Base-by-base conservation (phyloP, 1,140 invertebrate species). In the Chelonus insularis region DNA sequence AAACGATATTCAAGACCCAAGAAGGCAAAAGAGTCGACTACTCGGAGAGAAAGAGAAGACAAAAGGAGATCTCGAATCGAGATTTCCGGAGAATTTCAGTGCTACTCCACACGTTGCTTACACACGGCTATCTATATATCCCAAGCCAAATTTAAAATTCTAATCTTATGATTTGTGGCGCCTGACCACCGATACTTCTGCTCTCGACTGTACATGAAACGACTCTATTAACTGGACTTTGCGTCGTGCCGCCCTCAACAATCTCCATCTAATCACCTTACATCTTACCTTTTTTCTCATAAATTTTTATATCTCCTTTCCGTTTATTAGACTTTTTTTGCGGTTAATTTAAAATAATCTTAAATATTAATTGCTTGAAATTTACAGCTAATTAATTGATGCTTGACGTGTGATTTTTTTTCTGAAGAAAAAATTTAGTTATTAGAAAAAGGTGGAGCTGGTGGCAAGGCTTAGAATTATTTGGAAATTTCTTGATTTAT, bases 151-250 rank as follows among this genome's bases (percentile, higher is more conserved):
- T 81, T 80, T 80, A 77, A 81, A 79, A 79, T 81, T 79, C 78
- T 79, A 80, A 80, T 79, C 77, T 75, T 80, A 79, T 79, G 78
- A 80, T 79, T 79, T 80, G 76, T 76, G 76, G 65, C 68, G 68
- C 34, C 29, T 14, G 12, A 32, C 41, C 8, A 50, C 61, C 62
- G 59, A 62, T 68, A 70, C 65, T 78, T 73, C 63, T 72, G 67
- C 67, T 64, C 57, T 51, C 68, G 70, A 74, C 70, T 75, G 73
- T 72, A 73, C 68, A 65, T 65, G 57, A 72, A 75, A 79, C 70
- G 74, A 79, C 78, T 80, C 75, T 75, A 79, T 81, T 79, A 80
- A 75, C 72, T 51, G 68, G 68, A 72, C 72, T 75, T 72, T 72
- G 68, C 39, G 36, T 43, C 11, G 14, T 54, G 59, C 58, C 18